A percentile compares a stretch with the other conserved stretches of the same genome.
Conservation (phyloP, 2,888 invertebrate species). For the Polia nebulosa region DNA sequence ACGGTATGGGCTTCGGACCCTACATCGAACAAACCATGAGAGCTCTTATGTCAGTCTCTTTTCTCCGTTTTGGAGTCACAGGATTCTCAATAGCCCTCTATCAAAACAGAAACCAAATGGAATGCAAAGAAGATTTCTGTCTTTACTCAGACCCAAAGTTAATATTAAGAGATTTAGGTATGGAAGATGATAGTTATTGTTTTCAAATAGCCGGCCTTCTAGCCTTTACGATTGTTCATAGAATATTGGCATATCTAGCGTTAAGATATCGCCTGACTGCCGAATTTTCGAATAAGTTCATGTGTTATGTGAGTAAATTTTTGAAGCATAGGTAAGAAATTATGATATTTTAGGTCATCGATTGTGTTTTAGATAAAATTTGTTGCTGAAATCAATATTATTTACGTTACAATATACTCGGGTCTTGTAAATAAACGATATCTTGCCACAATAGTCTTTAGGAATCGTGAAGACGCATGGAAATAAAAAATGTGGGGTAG, state of each 20-base stretch:
- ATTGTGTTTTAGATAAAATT: not conserved
- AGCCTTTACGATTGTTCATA: conserved; percentile 90
- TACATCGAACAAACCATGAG: conserved; percentile 89
- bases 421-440: no score
- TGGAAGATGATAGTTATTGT: conserved; percentile 86
- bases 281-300: conserved; percentile 90
- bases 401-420: conserved; percentile 7
- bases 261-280: conserved; percentile 91
- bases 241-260: conserved; percentile 89
- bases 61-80: conserved; percentile 93
- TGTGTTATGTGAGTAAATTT: conserved; percentile 90
- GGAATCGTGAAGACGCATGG: not conserved
- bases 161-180: conserved; percentile 93
- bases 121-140: conserved; percentile 91
- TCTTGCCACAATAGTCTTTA: conserved; percentile 45
- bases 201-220: conserved; percentile 91
- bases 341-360: not conserved
- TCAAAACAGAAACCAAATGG: conserved; percentile 90
- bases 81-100: conserved; percentile 92
- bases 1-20: conserved; percentile 92
- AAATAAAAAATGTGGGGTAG: not conserved
- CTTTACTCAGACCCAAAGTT: conserved; percentile 91
- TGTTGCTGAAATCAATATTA: not conserved
- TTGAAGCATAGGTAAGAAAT: conserved; percentile 86
- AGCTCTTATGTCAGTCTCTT: conserved; percentile 91